Base-by-base conservation (phyloP, 2,113 vertebrate genomes). In the Galemys pyrenaicus region DNA sequence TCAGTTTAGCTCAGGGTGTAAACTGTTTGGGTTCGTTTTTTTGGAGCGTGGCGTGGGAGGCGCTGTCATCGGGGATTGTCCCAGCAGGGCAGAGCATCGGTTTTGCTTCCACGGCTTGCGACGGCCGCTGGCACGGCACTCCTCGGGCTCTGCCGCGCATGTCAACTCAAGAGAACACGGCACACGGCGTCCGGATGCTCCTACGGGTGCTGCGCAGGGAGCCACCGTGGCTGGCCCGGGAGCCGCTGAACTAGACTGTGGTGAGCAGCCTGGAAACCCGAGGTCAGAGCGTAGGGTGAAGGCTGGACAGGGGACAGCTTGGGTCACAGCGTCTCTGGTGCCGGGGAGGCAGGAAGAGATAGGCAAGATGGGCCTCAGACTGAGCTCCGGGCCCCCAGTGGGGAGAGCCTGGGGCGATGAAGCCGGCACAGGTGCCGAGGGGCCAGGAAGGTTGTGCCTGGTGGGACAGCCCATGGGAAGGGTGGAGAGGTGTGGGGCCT, bases 151-250 rank as follows among this genome's bases (percentile, higher is more conserved):
- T 4, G 62, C 19, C 8, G 24, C 2, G 37, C 32, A 0, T 19
- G 9, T 9, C 67, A 11, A 17, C 49, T 5, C 28, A 26, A 58
- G 1, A 2, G 13, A 30, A 16, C 9, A 39, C 39, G 32, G 1
- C 39, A 0, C 17, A 12, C 32, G 17, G n/a, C n/a, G n/a, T 9
- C 44, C 32, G 4, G 46, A 32, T 2, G 2, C 2, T 11, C 56
- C 17, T 30, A n/a, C 30, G 16, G 24, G 32, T 6, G 17, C 19
- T 22, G 5, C 51, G 17, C 54, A 7, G 54, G 17, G 54, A 56
- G 54, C 54, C 19, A 56, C 5, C 2, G 8, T 56, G 54, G 54
- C 20, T 20, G 56, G 56, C 28, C 60, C 17, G 12, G 60, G 60
- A 30, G 24, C 60, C 11, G 20, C 74, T 8, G 28, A 37, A 60